Conservation (phyloP, 2,797 vertebrate species). For the Prionace glauca region DNA sequence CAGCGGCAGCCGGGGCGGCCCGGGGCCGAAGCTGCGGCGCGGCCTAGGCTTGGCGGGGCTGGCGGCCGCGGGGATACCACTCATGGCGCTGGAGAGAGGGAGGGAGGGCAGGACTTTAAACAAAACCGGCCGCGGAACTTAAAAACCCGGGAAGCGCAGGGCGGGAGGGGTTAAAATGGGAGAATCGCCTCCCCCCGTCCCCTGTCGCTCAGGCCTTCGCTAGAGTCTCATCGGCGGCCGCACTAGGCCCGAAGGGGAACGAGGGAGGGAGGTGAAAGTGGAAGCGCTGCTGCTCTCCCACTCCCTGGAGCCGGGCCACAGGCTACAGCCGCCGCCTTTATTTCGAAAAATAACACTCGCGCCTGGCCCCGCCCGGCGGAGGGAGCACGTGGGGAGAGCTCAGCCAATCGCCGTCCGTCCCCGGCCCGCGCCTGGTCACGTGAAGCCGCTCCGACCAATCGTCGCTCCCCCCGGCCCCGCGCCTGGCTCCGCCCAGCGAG, state of each 20-base stretch:
- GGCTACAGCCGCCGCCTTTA: neutral
- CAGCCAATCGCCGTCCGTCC: neutral
- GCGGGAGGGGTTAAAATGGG: no score
- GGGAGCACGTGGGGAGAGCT: neutral
- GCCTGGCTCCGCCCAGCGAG: no score
- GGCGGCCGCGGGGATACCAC: neutral
- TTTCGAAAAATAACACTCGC: slow-evolving; percentile 33
- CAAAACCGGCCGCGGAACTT: neutral
- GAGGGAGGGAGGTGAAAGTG: no score
- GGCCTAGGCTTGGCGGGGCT: neutral
- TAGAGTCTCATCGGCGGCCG: neutral
- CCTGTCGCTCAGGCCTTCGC: neutral
- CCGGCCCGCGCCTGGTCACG: neutral
- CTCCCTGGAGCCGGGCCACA: no score
- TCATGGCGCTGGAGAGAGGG: neutral
- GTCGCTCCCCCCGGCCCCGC: no score
- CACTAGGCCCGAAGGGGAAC: neutral
- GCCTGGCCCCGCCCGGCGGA: neutral
- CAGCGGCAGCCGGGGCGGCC: neutral
- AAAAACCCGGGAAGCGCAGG: neutral
- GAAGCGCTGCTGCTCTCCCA: neutral
- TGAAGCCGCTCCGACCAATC: no score
- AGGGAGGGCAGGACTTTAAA: no score
- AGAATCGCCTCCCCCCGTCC: neutral
- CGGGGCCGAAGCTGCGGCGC: neutral